Evolutionary conservation across 2,797 vertebrate genomes (phyloP), one percentile per base, ranked within the genome.

Genomic region (Microhierax caerulescens): DNA sequence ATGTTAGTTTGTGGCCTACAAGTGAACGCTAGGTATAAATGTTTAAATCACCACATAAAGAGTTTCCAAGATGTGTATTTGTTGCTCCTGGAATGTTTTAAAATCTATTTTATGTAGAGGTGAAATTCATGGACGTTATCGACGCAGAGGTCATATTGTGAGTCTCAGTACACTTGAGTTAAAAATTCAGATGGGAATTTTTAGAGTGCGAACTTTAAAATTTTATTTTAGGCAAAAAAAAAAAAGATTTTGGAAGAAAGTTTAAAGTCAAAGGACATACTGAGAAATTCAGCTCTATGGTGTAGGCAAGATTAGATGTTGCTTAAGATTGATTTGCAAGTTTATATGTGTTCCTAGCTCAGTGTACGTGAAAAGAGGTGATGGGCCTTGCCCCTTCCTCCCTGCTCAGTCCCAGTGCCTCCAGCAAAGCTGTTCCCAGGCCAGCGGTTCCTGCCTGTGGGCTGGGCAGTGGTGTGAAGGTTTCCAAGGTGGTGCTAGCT

Each of bases 11-110:
- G 76, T 90, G 82, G 68, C 73, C 43, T 86, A 27, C 69, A 73
- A 18, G 6, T 94, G 65, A 81, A 59, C 53, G 24, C 43, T 47
- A 47, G 24, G 65, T 88, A 7, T 48, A 78, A 91, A 48, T 56
- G 36, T 70, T 93, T 85, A 87, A 96, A 70, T 82, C 24, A 14
- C 74, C 70, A 89, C 88, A 53, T 70, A 63, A 94, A 90, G 91
- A 68, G 36, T 92, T 92, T 76, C 36, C 41, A 91, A 76, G 80
- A 37, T 2, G 1, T 50, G 14, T 47, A 27, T 92, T 92, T 75
- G 72, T 92, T 75, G 72, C 24, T 89, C 75, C 78, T 94, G 85
- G 32, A 50, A 7, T 41, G 24, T 57, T 80, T 80, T 88, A 30
- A 16, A 60, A 56, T 54, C 24, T 82, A 25, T 65, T 93, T 88